Evolutionary conservation across 2,113 vertebrate species (phyloP), one percentile per base, ranked within the genome.

Genomic region (Nesogale talazaci): DNA sequence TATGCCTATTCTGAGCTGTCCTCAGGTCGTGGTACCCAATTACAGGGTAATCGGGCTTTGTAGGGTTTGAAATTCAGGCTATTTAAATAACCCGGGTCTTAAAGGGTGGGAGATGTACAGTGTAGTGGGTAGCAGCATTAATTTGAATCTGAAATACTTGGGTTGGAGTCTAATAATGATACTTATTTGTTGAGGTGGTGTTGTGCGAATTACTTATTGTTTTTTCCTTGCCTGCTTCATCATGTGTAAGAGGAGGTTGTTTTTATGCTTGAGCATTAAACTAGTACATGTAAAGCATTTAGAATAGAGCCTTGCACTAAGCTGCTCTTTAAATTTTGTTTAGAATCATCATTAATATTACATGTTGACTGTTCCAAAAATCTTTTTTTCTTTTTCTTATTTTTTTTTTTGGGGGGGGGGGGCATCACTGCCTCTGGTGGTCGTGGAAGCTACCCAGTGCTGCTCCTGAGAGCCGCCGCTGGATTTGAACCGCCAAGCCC

Each of bases 321-420:
- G 59, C 14, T 90, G 77, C 59, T 86, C 1, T 77, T 8, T 91
- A 81, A 89, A 56, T 94, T 42, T 63, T 86, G 80, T 78, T 95
- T 91, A 80, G 3, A 83, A 77, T 75, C 22, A 46, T 59, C 67
- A 23, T 87, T 22, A 25, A 40, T 25, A 52, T 52, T 52, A 52
- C 14, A 3, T 84, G 89, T 91, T 85, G 88, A 61, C 22, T 83
- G 31, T 87, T 91, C n/a, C 91, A 23, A 88, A 92, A 88, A 57
- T 91, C 31, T 38, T 93, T 89, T n/a, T n/a, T n/a, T n/a, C n/a
- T n/a, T n/a, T n/a, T n/a, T n/a, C n/a, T n/a, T n/a, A n/a, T n/a
- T n/a, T n/a, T n/a, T n/a, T n/a, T n/a, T n/a, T n/a, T n/a, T n/a
- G n/a, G n/a, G n/a, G n/a, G n/a, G n/a, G n/a, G n/a, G n/a, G n/a